A percentile compares a stretch with the other conserved stretches of the same genome.
Conservation (phyloP, 2,113 vertebrate genomes). For the Pogonocichla stellata region DNA sequence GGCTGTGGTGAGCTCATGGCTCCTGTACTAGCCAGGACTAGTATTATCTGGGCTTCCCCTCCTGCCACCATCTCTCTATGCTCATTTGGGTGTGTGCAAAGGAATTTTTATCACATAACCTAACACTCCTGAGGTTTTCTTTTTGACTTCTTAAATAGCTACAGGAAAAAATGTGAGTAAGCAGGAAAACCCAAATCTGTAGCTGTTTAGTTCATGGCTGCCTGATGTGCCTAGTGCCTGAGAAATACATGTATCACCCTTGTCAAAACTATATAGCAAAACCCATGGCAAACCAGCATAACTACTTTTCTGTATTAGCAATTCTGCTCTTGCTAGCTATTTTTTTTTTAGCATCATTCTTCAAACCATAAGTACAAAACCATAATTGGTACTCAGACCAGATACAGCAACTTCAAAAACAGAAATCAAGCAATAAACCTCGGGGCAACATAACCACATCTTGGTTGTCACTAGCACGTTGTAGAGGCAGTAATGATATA, state of each 20-base stretch:
- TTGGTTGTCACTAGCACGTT: not conserved
- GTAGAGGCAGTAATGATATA: not conserved
- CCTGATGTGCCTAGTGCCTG: not conserved
- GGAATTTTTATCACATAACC: not conserved
- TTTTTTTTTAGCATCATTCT: not conserved
- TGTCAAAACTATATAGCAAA: not conserved
- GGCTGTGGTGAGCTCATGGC: not conserved
- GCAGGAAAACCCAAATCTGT: not conserved
- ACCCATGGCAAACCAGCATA: not conserved
- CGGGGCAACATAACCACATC: not conserved
- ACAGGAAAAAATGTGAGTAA: not conserved
- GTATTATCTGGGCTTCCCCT: not conserved
- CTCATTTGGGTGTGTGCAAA: not conserved
- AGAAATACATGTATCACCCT: not conserved
- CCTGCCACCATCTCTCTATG: not conserved
- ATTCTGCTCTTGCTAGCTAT: not conserved
- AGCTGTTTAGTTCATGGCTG: not conserved
- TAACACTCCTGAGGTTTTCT: not conserved
- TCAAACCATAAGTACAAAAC: not conserved
- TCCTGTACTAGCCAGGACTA: not conserved
- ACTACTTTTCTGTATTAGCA: not conserved
- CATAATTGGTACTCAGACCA: not conserved
- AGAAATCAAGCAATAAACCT: not conserved
- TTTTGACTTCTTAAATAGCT: not conserved
- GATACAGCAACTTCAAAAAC: slow-evolving; percentile 19